Evolutionary conservation across 2,888 invertebrate species (phyloP), one percentile per base, ranked within the genome.

Genomic region (Tineola bisselliella): DNA sequence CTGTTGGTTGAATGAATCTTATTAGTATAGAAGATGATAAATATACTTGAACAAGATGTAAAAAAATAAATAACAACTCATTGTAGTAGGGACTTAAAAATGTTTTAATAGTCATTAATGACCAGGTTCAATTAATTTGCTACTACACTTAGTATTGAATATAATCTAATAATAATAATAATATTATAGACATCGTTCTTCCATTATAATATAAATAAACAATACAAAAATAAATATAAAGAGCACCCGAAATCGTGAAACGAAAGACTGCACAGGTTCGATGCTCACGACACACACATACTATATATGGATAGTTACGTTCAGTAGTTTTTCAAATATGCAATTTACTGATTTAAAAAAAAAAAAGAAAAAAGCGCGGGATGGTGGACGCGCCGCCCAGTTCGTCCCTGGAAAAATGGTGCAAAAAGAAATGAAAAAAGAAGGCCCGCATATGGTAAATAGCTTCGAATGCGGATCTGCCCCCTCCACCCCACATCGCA

Each of bases 271-370:
- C 38, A 38, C 38, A 38, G 6, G 15, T 48, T 48, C 48, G 5
- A 48, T 13, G 10, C 15, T 10, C 48, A 10, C 54, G 54, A 54
- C 54, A 54, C 25, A 54, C 54, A 54, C 54, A 18, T 52, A 18
- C 17, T 18, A 15, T 18, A 52, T 18, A 52, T 25, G 25, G 19
- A 54, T 54, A 54, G 58, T 31, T 33, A 59, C 25, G 59, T 59
- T 25, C 73, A 74, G 78, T 84, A 84, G 83, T 84, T 84, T 84
- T 83, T 83, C 82, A 83, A 82, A 86, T 86, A 84, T 84, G 84
- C 84, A 84, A 84, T 84, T 86, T 84, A 81, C 81, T 82, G 84
- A 84, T 84, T 84, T 79, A 76, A 77, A 81, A 81, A 81, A 80
- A 78, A 72, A 76, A 73, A 76, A 68, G 13, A 67, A 66, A 63